Percentiles rank a stretch among this genome's conserved stretches.
Conservation (phyloP, 2,113 vertebrate species). For the Eulemur macaco region DNA sequence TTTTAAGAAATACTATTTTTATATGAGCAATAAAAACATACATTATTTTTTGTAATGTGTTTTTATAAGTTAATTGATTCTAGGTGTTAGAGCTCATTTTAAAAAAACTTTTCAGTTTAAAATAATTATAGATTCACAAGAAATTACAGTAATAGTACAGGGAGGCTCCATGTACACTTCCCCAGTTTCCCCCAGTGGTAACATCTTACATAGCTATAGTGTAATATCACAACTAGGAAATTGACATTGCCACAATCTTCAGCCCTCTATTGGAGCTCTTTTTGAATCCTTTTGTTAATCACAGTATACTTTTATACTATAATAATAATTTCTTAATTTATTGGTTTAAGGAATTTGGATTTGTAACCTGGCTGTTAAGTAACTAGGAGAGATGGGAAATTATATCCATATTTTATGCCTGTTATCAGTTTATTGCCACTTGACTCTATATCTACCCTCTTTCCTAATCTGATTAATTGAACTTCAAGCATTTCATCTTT, state of each 20-base stretch:
- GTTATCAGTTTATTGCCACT: background rate
- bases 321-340: slow-evolving; percentile 22
- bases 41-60: background rate
- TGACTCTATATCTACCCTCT: background rate
- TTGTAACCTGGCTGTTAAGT: background rate
- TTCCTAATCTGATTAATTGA: background rate
- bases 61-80: background rate
- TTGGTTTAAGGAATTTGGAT: background rate
- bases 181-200: background rate
- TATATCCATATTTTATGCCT: background rate
- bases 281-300: background rate
- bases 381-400: background rate
- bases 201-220: background rate
- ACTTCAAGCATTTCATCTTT: background rate
- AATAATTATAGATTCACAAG: background rate
- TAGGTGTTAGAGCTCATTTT: background rate
- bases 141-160: background rate
- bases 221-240: background rate
- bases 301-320: background rate
- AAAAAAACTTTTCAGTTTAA: background rate
- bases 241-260: background rate
- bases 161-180: background rate
- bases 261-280: background rate
- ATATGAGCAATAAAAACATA: background rate
- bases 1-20: background rate